Conservation (phyloP, 2,113 vertebrate species). For the Bolborhynchus lineola region DNA sequence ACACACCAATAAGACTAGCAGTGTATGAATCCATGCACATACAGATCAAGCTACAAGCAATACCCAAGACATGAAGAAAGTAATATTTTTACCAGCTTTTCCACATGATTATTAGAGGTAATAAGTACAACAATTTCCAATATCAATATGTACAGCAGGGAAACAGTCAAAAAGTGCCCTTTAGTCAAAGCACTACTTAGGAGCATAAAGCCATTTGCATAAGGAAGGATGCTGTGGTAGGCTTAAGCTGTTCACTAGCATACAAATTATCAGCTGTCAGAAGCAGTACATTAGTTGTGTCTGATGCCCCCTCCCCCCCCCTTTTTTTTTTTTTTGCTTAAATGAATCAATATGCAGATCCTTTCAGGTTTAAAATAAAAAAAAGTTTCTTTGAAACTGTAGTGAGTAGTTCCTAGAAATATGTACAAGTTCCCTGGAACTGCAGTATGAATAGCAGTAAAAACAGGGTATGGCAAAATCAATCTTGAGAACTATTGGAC, state of each 20-base stretch:
- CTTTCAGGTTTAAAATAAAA: neutral
- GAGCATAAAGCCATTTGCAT: neutral
- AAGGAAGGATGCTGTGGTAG: neutral
- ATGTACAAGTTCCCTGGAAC: neutral
- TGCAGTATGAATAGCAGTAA: neutral
- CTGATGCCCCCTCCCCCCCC: neutral
- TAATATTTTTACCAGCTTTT: neutral
- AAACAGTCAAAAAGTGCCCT: neutral
- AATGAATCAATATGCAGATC: neutral
- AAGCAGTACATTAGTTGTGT: neutral
- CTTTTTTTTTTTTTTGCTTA: neutral
- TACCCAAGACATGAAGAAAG: neutral
- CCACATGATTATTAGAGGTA: neutral
- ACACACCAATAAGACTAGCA: neutral
- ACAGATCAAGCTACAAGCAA: neutral
- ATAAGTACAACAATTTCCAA: neutral
- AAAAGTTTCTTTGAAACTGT: neutral
- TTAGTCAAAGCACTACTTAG: neutral
- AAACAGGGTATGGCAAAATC: slow-evolving; percentile 28
- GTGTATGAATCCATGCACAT: neutral
- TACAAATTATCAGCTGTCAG: neutral
- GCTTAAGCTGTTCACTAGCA: neutral
- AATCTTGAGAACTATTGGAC: neutral
- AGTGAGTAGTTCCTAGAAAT: slow-evolving; percentile 49
- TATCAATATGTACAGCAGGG: neutral